These are phyloP conservation scores for Drosophila vallismaia DNA, from an alignment of 2,888 invertebrate species.

Conservation along the genomic window DNA sequence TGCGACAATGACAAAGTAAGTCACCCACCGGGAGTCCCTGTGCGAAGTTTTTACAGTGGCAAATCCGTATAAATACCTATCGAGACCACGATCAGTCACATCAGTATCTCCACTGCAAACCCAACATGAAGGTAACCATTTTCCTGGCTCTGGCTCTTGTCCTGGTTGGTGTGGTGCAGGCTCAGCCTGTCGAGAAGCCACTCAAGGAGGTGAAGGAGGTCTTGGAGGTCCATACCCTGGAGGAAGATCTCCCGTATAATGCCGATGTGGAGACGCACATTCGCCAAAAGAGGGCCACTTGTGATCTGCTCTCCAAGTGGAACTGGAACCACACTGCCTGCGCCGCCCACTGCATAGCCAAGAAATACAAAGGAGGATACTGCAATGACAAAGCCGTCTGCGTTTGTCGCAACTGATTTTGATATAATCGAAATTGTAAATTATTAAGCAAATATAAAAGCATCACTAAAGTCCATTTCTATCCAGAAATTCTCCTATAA, in stretches of 20 bases:
- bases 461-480: neutral
- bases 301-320: constrained; percentile 81
- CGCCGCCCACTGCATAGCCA: constrained; percentile 82
- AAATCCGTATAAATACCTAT: constrained; percentile 23
- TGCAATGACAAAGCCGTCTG: constrained; percentile 82
- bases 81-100: constrained; percentile 7
- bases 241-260: neutral
- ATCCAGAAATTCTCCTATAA: neutral
- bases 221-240: neutral
- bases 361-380: constrained; percentile 81
- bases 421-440: neutral
- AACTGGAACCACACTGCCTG: constrained; percentile 82
- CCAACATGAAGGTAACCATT: constrained; percentile 53
- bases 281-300: constrained; percentile 84
- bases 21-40: constrained; percentile 42
- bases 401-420: constrained; percentile 34
- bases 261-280: constrained; percentile 6
- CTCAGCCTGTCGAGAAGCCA: constrained; percentile 2
- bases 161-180: constrained; percentile 1
- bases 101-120: constrained; percentile 6
- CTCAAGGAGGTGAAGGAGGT: neutral
- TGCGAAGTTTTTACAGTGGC: constrained; percentile 7
- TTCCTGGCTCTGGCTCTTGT: constrained; percentile 34
- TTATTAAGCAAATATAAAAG: neutral
- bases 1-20: constrained; percentile 14